Evolutionary conservation across 1,140 invertebrate genomes (phyloP).

Genomic region (Cecropterus lyciades): DNA sequence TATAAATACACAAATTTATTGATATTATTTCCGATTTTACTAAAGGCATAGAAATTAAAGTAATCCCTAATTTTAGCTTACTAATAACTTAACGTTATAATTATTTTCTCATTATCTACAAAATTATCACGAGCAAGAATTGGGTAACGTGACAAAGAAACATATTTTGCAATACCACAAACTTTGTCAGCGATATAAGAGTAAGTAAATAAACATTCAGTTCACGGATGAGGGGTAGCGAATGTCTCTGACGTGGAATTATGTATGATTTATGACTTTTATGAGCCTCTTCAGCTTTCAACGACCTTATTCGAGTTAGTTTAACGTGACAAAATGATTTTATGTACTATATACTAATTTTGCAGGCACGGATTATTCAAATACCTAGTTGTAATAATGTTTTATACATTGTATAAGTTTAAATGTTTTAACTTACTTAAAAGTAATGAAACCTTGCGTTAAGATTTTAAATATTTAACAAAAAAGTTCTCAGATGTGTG

Average conservation of each 20-base stretch:
- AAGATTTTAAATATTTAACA: no score
- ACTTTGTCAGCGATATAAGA: conserved; percentile 39
- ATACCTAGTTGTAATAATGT: no score
- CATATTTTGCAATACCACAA: conserved; percentile 38
- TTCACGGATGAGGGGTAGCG: conserved; percentile 58
- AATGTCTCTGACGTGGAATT: conserved; percentile 60
- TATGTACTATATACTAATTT: conserved; percentile 8
- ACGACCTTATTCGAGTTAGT: conserved; percentile 48
- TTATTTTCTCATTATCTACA: conserved; percentile 9
- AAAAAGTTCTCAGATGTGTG: no score
- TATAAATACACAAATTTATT: no score
- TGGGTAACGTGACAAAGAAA: conserved; percentile 23
- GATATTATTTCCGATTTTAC: background rate
- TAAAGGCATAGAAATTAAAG: background rate
- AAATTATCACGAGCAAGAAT: background rate
- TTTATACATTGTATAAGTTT: no score
- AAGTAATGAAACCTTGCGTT: no score
- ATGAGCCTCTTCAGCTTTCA: conserved; percentile 48
- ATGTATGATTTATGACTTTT: conserved; percentile 68
- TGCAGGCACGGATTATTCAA: background rate
- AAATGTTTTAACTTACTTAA: no score
- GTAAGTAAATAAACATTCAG: conserved; percentile 54
- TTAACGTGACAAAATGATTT: conserved; percentile 42
- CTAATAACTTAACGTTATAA: background rate
- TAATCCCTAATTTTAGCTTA: background rate